Evolutionary conservation across 2,797 vertebrate genomes (phyloP).

Genomic region (Leuciscus waleckii): DNA sequence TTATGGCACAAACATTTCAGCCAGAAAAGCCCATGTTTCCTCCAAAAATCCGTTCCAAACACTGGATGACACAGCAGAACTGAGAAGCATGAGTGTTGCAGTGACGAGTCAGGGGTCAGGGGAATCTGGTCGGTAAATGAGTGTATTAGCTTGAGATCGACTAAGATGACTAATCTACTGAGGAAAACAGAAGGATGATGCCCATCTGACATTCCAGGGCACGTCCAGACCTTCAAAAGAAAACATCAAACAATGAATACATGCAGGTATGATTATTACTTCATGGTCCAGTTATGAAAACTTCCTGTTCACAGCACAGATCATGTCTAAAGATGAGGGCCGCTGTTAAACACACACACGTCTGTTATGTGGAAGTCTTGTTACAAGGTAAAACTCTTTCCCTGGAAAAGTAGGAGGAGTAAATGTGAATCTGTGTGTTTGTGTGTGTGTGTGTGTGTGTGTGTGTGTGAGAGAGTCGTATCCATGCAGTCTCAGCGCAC

Average conservation of each 20-base stretch:
- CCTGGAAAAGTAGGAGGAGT: not conserved
- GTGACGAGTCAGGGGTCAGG: not conserved
- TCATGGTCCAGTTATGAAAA: not conserved
- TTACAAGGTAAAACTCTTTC: not conserved
- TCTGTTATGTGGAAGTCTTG: not conserved
- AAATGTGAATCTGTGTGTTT: not conserved
- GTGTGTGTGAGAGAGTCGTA: too few relatives aligned
- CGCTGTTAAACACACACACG: not conserved
- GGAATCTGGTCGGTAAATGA: not conserved
- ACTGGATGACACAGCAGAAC: not conserved
- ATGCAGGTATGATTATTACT: conserved; percentile 5
- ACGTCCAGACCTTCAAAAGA: not conserved
- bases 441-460: not conserved
- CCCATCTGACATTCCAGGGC: not conserved
- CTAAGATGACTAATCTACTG: not conserved
- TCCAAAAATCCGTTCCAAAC: not conserved
- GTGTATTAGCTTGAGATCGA: not conserved
- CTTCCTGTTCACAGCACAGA: not conserved
- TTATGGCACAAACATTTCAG: not conserved
- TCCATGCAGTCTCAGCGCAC: too few relatives aligned
- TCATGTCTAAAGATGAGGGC: not conserved
- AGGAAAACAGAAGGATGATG: not conserved
- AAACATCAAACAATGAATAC: not conserved
- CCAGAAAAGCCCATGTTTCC: not conserved
- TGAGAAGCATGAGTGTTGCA: not conserved